Base-by-base conservation (phyloP, 2,888 invertebrate genomes). In the Euzophera pinguis region DNA sequence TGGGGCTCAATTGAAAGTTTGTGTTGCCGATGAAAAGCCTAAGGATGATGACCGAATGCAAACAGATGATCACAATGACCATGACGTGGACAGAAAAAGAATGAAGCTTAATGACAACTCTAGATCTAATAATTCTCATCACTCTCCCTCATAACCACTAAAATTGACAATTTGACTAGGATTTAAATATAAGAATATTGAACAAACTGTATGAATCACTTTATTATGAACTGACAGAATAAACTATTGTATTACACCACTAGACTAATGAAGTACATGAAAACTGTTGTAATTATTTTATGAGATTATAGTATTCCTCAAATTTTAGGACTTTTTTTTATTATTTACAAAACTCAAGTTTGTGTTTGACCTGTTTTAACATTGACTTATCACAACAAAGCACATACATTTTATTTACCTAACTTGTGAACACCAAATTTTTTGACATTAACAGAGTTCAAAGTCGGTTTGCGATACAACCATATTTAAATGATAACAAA, bases 1-100 rank as follows among this genome's bases (percentile, higher is more conserved):
- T 73, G 97, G 97, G 6, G 92, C 95, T 14, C 92, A 94, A 59
- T 82, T 98, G 50, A 96, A 97, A 84, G 98, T 98, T 1, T 90
- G 98, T 79, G 95, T 96, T 79, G 98, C 98, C 0, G 97, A 97
- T 75, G 95, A 96, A 62, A 92, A 82, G 49, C 88, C 73, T n/a
- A 53, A 74, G 35, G 66, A 65, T 8, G 73, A 66, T 1, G 5
- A 13, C 1, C 68, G 57, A 54, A 61, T 60, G 35, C 64, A 57
- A 56, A 52, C 58, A 49, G 71, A 69, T 49, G 73, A 75, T 47
- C 67, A 62, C 53, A 54, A 55, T 53, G 78, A 82, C 47, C 59
- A 69, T 62, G 70, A 75, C 54, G 66, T 67, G 41, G 81, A 80
- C 50, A 65, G 64, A 52, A 86, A 87, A 59, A 73, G 82, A 65